Conservation (phyloP, 2,113 vertebrate species). For the Rhabdomys dilectus region DNA sequence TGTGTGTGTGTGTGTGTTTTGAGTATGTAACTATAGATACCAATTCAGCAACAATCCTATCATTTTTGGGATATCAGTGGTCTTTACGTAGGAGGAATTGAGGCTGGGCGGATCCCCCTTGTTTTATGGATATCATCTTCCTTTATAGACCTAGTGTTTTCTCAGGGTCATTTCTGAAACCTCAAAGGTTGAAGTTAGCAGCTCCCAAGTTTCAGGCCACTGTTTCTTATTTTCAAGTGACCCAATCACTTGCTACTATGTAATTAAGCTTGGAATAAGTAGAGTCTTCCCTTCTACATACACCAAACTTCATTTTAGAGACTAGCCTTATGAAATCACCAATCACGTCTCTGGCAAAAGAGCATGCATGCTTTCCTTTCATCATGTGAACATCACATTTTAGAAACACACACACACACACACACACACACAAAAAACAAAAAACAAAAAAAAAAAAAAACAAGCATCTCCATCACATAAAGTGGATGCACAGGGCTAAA, state of each 20-base stretch:
- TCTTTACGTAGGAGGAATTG: fast-evolving
- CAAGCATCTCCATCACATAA: neutral
- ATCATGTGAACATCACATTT: neutral
- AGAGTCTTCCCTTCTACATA: neutral
- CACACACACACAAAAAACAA: neutral
- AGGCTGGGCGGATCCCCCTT: neutral
- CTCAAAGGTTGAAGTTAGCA: neutral
- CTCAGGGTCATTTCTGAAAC: neutral
- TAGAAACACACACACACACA: neutral
- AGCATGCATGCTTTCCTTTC: neutral
- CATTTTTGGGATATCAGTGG: neutral
- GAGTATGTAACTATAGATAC: neutral
- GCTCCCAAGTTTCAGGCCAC: neutral
- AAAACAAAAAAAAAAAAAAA: no score
- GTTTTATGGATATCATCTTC: neutral
- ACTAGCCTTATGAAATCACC: neutral
- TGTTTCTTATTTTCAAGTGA: neutral
- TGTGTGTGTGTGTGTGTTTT: neutral
- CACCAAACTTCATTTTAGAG: neutral
- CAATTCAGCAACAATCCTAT: neutral
- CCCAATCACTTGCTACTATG: neutral
- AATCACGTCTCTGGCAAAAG: neutral
- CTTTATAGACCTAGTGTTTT: neutral
- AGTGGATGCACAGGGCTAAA: neutral
- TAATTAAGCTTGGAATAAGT: neutral